A percentile compares a stretch with the other conserved stretches of the same genome.
These are phyloP conservation scores for Carcina quercana DNA, from an alignment of 2,888 invertebrate species.

Conservation along the genomic window DNA sequence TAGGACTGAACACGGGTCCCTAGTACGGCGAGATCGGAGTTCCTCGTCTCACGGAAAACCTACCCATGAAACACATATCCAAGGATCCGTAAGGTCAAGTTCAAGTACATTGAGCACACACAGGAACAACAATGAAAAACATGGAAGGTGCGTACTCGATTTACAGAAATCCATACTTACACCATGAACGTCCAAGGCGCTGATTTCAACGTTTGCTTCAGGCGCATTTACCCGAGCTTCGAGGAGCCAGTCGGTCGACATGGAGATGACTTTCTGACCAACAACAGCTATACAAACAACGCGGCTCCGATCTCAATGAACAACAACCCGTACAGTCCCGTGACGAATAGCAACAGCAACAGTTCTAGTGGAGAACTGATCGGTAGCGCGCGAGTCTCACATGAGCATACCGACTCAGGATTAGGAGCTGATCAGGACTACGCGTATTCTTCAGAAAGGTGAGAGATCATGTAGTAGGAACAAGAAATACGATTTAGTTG, in stretches of 20 bases:
- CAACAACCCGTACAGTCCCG: slow-evolving; percentile 67
- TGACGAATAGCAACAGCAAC: slow-evolving; percentile 68
- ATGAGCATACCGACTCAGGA: slow-evolving; percentile 86
- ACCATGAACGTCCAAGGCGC: background rate
- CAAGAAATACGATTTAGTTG: too few relatives aligned
- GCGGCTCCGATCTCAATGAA: slow-evolving; percentile 53
- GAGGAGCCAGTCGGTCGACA: slow-evolving; percentile 45
- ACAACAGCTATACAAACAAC: slow-evolving; percentile 60
- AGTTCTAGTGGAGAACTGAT: slow-evolving; percentile 70
- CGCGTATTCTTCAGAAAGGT: slow-evolving; percentile 81
- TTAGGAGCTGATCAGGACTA: slow-evolving; percentile 85
- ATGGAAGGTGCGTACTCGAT: slow-evolving; percentile 39
- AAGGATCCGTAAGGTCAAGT: slow-evolving; percentile 75
- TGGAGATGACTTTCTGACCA: slow-evolving; percentile 58
- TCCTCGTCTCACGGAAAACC: slow-evolving; percentile 47
- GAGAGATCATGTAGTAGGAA: too few relatives aligned
- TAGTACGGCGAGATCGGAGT: slow-evolving; percentile 58
- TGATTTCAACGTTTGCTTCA: slow-evolving; percentile 28
- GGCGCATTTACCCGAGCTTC: slow-evolving; percentile 60
- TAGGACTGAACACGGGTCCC: slow-evolving; percentile 59
- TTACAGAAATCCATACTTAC: background rate
- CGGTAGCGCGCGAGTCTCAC: slow-evolving; percentile 76
- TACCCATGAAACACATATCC: slow-evolving; percentile 48
- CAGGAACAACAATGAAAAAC: slow-evolving; percentile 68
- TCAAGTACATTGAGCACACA: slow-evolving; percentile 75